These are phyloP conservation scores for Trichomycterus rosablanca DNA, from an alignment of 2,113 vertebrate genomes.

Conservation along the genomic window DNA sequence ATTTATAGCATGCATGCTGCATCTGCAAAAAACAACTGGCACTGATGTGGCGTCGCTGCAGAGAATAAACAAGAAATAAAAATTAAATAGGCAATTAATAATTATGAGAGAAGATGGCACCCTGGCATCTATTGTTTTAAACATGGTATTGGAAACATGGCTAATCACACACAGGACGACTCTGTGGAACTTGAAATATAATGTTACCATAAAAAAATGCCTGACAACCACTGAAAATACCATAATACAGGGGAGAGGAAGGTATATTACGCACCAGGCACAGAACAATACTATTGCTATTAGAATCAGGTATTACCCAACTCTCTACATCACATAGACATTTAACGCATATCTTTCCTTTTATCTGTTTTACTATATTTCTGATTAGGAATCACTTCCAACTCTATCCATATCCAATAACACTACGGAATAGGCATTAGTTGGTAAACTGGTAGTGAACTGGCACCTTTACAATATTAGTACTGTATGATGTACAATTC, in stretches of 20 bases:
- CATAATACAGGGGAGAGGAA: conserved; percentile 31
- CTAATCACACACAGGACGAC: conserved; percentile 10
- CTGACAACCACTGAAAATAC: conserved; percentile 49
- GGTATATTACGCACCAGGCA: conserved; percentile 47
- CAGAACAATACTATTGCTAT: conserved; percentile 65
- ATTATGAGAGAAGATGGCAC: conserved; percentile 14
- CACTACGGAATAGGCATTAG: conserved; percentile 18
- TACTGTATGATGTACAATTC: too few species aligned
- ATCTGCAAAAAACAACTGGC: conserved; percentile 20
- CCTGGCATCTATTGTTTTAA: neutral
- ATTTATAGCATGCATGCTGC: conserved; percentile 31
- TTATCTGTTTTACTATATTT: conserved; percentile 27
- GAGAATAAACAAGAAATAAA: neutral
- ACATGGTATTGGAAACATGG: neutral
- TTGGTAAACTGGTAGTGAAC: conserved; percentile 2
- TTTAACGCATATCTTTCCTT: conserved; percentile 6
- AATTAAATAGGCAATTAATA: conserved; percentile 1
- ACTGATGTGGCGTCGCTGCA: neutral
- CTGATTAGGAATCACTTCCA: conserved; percentile 12
- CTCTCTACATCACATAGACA: conserved; percentile 30
- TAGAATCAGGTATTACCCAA: conserved; percentile 42
- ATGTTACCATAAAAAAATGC: conserved; percentile 22
- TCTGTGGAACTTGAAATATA: conserved; percentile 9
- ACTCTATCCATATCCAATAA: conserved; percentile 6
- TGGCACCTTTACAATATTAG: conserved; percentile 1